Percentiles rank a stretch among this genome's conserved stretches.
phyloP scores from a whole-genome alignment of 2,797 vertebrate genomes.

The Ataeniobius toweri region DNA sequence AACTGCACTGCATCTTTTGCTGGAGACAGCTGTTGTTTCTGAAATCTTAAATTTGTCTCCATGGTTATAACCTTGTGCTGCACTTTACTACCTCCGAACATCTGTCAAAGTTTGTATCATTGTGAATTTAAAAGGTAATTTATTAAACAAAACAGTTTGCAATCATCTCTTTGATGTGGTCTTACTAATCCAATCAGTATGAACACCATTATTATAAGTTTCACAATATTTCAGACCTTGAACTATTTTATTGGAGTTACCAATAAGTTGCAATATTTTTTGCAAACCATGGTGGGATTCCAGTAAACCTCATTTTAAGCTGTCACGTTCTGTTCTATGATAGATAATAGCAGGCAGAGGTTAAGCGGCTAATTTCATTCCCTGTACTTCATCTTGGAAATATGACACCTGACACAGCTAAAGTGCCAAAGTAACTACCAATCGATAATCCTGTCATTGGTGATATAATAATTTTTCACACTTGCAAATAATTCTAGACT shows the following conservation, averaged over 20 bases:
- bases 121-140: neutral
- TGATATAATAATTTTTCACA: slow-evolving; percentile 64
- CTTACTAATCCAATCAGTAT: neutral
- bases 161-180: neutral
- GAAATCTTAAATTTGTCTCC: slow-evolving; percentile 35
- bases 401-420: slow-evolving; percentile 54
- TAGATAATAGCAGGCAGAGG: slow-evolving; percentile 61
- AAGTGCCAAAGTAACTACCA: slow-evolving; percentile 72
- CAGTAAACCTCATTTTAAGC: slow-evolving; percentile 21
- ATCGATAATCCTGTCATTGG: slow-evolving; percentile 66
- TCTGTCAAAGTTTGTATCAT: slow-evolving; percentile 10
- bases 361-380: slow-evolving; percentile 70
- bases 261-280: slow-evolving; percentile 10
- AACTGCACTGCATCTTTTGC: slow-evolving; percentile 51
- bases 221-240: neutral
- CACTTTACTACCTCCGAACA: slow-evolving; percentile 12
- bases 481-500: slow-evolving; percentile 32
- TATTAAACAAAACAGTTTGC: neutral
- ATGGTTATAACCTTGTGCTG: slow-evolving; percentile 51
- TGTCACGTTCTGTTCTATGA: slow-evolving; percentile 40
- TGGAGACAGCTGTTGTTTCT: slow-evolving; percentile 49
- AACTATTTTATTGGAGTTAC: neutral
- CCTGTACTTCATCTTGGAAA: slow-evolving; percentile 47
- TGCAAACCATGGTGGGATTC: slow-evolving; percentile 6
- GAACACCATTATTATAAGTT: neutral